phyloP scores from a whole-genome alignment of 2,113 vertebrate genomes.

The Brachirus orientalis region DNA sequence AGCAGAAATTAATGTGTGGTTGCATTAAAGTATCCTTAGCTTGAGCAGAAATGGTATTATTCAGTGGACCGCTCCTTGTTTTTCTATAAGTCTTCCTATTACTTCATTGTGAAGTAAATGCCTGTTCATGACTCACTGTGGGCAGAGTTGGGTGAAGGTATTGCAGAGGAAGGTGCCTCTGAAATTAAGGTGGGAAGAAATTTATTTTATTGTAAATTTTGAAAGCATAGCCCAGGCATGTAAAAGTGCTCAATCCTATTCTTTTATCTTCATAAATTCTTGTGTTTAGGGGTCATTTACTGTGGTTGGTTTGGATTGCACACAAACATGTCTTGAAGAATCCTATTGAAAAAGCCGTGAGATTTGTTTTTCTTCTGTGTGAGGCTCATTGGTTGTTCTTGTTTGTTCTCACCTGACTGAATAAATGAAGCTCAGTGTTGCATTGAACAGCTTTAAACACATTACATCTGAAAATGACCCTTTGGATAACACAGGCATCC shows the following conservation, averaged over 20 bases:
- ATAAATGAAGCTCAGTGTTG: not conserved
- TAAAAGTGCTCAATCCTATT: not conserved
- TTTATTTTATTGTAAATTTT: not conserved
- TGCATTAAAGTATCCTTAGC: not conserved
- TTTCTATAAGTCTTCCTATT: not conserved
- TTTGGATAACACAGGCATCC: not conserved
- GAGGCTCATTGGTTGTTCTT: not conserved
- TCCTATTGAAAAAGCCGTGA: not conserved
- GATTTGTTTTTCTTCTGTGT: not conserved
- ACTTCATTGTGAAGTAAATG: not conserved
- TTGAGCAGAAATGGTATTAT: not conserved
- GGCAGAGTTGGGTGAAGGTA: not conserved
- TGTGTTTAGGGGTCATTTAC: no score
- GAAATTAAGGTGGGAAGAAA: not conserved
- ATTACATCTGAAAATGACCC: not conserved
- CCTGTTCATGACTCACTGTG: not conserved
- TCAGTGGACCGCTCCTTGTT: not conserved
- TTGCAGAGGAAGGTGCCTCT: not conserved
- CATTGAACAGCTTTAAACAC: not conserved
- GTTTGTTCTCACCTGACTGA: not conserved
- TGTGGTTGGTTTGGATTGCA: no score
- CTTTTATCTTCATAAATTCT: not conserved
- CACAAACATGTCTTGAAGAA: not conserved
- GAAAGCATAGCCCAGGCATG: not conserved
- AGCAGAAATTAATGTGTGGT: conserved; percentile 40